Conservation (phyloP, 2,113 vertebrate species). For the Malurus elegans region DNA sequence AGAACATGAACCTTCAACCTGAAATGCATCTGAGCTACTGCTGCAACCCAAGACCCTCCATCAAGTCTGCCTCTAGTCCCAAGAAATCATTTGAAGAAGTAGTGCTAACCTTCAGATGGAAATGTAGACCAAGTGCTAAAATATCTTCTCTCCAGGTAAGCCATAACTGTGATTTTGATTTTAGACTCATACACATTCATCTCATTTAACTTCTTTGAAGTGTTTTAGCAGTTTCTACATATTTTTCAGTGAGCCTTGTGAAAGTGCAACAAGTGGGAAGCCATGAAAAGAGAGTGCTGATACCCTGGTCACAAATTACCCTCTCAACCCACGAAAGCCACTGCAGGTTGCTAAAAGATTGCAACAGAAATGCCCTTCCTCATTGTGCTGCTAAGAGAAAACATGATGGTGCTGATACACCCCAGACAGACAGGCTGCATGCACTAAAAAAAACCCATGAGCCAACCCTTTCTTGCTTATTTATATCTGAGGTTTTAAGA, state of each 20-base stretch:
- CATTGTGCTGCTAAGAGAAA: background rate
- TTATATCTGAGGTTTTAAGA: background rate
- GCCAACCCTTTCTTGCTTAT: background rate
- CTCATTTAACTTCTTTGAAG: background rate
- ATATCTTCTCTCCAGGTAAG: background rate
- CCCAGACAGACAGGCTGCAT: background rate
- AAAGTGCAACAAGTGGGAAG: background rate
- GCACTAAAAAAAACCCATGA: background rate
- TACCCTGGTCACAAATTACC: background rate
- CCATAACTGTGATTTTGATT: background rate
- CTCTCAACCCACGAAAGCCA: background rate
- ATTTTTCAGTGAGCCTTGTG: background rate
- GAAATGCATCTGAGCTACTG: background rate
- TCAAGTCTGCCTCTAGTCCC: background rate
- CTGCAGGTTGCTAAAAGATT: background rate
- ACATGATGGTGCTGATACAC: background rate
- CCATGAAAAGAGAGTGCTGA: background rate
- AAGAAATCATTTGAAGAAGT: background rate
- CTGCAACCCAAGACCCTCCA: background rate
- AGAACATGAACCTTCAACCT: background rate
- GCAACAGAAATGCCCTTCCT: background rate
- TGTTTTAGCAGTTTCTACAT: background rate
- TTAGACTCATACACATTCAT: fast-evolving
- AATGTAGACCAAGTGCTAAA: background rate
- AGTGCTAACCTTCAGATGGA: background rate